These are phyloP conservation scores for Heliornis fulica DNA, from an alignment of 2,113 vertebrate species.

Conservation along the genomic window DNA sequence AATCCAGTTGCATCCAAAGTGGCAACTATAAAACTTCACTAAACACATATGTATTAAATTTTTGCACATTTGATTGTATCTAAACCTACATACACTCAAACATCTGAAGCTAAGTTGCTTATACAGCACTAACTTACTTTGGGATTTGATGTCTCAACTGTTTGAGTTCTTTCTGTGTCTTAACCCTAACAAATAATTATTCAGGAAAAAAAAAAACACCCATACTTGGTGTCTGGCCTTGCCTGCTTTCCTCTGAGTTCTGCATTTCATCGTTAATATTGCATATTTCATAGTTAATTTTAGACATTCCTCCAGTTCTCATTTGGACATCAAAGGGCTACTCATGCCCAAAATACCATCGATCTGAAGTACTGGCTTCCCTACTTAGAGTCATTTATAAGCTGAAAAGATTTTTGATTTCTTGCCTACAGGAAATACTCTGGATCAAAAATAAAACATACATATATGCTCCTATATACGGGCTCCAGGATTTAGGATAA, in stretches of 20 bases:
- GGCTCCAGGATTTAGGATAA: background rate
- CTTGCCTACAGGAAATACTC: constrained; percentile 51
- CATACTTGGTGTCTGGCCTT: background rate
- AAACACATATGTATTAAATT: background rate
- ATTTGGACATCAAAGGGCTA: constrained; percentile 23
- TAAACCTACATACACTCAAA: background rate
- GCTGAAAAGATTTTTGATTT: constrained; percentile 47
- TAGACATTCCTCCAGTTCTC: background rate
- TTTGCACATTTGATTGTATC: background rate
- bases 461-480: background rate
- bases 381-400: constrained; percentile 22
- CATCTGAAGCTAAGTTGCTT: background rate
- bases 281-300: background rate
- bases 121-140: background rate
- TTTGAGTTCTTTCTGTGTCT: background rate
- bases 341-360: background rate
- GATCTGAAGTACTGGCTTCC: background rate
- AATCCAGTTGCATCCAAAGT: background rate
- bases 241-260: background rate
- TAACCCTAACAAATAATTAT: background rate
- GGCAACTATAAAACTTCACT: background rate
- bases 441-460: background rate
- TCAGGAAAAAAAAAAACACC: background rate
- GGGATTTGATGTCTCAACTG: background rate
- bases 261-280: background rate